A percentile compares a stretch with the other conserved stretches of the same genome.
Conservation (phyloP, 2,113 vertebrate genomes). For the Syrrhaptes paradoxus region DNA sequence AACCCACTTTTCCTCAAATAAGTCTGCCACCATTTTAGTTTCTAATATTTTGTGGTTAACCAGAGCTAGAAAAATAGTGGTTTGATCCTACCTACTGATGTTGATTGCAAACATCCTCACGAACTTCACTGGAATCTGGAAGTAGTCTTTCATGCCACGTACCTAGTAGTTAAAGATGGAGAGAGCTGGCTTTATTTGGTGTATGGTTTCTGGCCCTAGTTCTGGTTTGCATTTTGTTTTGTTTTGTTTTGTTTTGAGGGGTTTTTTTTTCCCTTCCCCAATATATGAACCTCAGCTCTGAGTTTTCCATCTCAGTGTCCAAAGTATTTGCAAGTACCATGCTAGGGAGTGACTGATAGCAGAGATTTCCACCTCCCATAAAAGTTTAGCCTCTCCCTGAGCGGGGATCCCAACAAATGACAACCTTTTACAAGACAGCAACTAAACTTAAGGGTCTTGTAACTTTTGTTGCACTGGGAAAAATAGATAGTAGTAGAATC, state of each 20-base stretch:
- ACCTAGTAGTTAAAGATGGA: neutral
- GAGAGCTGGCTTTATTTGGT: neutral
- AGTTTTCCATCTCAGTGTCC: neutral
- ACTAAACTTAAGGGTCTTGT: neutral
- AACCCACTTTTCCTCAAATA: neutral
- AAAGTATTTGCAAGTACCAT: neutral
- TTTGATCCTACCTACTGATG: neutral
- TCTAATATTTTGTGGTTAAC: neutral
- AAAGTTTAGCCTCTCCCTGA: neutral
- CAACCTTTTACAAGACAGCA: neutral
- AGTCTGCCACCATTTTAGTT: neutral
- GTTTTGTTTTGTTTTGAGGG: neutral
- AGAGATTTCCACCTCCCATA: neutral
- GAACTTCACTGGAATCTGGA: neutral
- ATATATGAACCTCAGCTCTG: neutral
- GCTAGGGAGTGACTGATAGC: neutral
- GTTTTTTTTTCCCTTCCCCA: accelerated
- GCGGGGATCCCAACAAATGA: neutral
- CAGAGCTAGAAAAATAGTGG: neutral
- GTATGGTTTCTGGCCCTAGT: neutral
- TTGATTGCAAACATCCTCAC: neutral
- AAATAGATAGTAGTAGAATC: neutral
- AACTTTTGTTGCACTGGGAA: neutral
- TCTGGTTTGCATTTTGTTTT: neutral
- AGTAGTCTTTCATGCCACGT: neutral